These are phyloP conservation scores for Bombus cullumanus DNA, from an alignment of 1,140 invertebrate species.

Conservation along the genomic window DNA sequence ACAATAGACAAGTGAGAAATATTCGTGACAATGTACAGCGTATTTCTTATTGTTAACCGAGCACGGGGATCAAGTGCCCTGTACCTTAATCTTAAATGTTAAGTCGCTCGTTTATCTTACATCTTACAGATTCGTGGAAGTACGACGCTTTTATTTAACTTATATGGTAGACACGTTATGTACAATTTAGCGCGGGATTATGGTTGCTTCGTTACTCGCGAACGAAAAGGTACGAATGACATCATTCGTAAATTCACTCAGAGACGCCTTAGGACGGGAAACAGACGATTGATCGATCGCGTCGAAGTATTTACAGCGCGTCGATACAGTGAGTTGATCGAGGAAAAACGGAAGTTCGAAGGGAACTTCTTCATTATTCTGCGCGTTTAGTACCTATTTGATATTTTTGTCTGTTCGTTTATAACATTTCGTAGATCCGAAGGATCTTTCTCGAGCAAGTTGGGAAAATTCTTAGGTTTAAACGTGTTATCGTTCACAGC, in stretches of 20 bases:
- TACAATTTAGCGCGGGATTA: slow-evolving; percentile 56
- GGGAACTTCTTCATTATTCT: background rate
- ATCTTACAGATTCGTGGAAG: slow-evolving; percentile 65
- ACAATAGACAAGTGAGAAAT: slow-evolving; percentile 33
- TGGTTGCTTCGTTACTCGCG: slow-evolving; percentile 19
- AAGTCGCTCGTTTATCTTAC: slow-evolving; percentile 60
- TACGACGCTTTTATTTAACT: slow-evolving; percentile 58
- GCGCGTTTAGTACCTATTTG: background rate
- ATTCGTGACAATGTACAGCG: slow-evolving; percentile 57
- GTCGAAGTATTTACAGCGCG: slow-evolving; percentile 58
- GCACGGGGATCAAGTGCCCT: slow-evolving; percentile 38
- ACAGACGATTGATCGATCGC: slow-evolving; percentile 44
- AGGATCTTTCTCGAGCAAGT: background rate
- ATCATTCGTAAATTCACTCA: slow-evolving; percentile 18
- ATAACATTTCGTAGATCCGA: background rate
- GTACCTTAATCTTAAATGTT: slow-evolving; percentile 30
- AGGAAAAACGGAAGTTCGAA: background rate
- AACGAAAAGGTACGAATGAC: slow-evolving; percentile 19
- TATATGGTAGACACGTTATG: slow-evolving; percentile 55
- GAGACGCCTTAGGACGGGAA: slow-evolving; percentile 55
- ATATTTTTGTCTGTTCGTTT: background rate
- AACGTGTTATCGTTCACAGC: background rate
- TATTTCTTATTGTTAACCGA: slow-evolving; percentile 53
- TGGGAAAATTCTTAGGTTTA: background rate
- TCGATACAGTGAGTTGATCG: background rate